A percentile compares a stretch with the other conserved stretches of the same genome.
These are phyloP conservation scores for Salvelinus sp. DNA, from an alignment of 2,113 vertebrate genomes.

Conservation along the genomic window DNA sequence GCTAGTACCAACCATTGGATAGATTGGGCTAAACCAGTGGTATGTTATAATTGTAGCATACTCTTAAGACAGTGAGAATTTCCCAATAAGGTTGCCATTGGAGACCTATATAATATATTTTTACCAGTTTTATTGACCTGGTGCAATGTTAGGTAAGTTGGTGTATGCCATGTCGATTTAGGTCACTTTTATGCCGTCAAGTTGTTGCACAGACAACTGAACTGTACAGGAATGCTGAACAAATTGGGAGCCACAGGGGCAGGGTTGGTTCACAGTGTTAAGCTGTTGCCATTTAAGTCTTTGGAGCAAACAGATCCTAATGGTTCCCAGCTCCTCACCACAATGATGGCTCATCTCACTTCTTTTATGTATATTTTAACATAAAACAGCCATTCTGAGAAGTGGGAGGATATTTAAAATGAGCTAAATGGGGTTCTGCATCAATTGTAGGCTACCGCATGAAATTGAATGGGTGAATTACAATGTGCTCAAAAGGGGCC, in stretches of 20 bases:
- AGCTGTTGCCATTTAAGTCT: neutral
- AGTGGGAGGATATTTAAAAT: too few relatives aligned
- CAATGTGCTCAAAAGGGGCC: too few relatives aligned
- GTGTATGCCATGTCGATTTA: too few relatives aligned
- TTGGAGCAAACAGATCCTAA: neutral
- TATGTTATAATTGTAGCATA: neutral
- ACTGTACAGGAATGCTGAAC: neutral
- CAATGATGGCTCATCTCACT: neutral
- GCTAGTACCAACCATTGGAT: neutral
- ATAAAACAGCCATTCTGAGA: neutral
- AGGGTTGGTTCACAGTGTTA: neutral
- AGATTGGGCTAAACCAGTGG: neutral
- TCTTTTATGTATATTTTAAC: neutral
- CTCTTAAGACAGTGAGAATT: neutral
- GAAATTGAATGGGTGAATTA: neutral
- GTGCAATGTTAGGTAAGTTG: too few relatives aligned
- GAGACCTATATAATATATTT: neutral
- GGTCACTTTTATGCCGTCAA: too few relatives aligned
- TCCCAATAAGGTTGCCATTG: neutral
- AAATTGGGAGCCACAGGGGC: neutral
- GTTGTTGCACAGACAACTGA: neutral
- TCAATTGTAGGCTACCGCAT: neutral
- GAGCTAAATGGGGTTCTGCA: neutral
- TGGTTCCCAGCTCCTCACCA: neutral
- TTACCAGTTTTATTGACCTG: neutral